phyloP scores from a whole-genome alignment of 2,797 vertebrate species.

The Sebastes trivittatus region DNA sequence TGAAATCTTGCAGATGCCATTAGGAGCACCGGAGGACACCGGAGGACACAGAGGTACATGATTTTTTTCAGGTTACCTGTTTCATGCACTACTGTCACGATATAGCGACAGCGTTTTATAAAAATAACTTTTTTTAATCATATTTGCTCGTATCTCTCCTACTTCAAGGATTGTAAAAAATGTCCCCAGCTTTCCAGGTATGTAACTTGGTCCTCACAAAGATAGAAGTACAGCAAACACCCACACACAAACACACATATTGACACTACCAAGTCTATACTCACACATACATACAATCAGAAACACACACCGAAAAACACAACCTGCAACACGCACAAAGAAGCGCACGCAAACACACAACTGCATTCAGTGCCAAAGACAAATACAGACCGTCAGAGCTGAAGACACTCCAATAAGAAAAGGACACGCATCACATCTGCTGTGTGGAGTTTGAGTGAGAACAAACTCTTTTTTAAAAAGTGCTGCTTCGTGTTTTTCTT shows the following conservation, averaged over 20 bases:
- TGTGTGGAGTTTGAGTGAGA: constrained; percentile 2
- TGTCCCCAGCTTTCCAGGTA: background rate
- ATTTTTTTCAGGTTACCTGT: too few relatives aligned
- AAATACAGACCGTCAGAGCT: background rate
- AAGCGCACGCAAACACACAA: background rate
- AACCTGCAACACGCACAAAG: background rate
- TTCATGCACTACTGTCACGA: too few relatives aligned
- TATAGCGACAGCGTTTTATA: too few relatives aligned
- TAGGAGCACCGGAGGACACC: too few relatives aligned
- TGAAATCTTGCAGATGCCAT: too few relatives aligned
- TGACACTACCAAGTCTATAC: background rate
- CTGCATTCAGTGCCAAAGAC: background rate
- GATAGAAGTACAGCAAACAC: background rate
- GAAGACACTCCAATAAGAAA: background rate
- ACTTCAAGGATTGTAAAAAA: background rate
- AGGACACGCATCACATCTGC: constrained; percentile 2
- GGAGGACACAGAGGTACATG: too few relatives aligned
- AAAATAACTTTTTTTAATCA: too few relatives aligned
- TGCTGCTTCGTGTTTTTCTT: background rate
- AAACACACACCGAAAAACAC: background rate
- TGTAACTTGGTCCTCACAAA: background rate
- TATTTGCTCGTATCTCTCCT: too few relatives aligned
- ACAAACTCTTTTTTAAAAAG: constrained; percentile 20
- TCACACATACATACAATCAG: background rate
- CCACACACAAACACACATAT: background rate